Evolutionary conservation across 2,888 invertebrate species (phyloP).

Genomic region (Drosophila yooni): DNA sequence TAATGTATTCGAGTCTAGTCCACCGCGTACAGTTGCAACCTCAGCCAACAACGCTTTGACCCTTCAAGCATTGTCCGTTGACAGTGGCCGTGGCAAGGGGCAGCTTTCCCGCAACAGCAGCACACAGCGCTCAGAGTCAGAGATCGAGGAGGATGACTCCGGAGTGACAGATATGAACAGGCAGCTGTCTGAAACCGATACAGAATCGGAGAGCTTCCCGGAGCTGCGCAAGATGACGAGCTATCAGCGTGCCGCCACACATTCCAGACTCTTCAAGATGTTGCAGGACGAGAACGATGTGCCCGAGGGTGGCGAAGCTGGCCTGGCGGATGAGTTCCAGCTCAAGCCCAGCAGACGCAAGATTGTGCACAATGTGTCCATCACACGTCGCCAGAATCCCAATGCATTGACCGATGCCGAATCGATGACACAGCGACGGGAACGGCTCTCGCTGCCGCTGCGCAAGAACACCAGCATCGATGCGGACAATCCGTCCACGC

Average conservation of each 20-base stretch:
- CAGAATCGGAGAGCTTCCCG: constrained; percentile 87
- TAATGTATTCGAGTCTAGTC: constrained; percentile 79
- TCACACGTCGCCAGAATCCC: constrained; percentile 84
- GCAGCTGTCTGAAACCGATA: constrained; percentile 88
- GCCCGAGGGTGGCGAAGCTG: constrained; percentile 51
- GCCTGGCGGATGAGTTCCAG: constrained; percentile 77
- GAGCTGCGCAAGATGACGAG: constrained; percentile 87
- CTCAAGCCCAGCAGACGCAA: constrained; percentile 82
- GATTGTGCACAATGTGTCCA: constrained; percentile 85
- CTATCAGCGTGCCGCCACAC: constrained; percentile 90
- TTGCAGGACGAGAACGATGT: constrained; percentile 87
- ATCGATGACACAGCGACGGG: constrained; percentile 85
- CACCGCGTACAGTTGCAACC: constrained; percentile 26
- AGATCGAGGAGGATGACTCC: constrained; percentile 88
- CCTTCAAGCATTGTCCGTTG: constrained; percentile 77
- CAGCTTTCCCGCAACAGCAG: constrained; percentile 83
- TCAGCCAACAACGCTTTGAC: constrained; percentile 49
- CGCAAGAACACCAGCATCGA: constrained; percentile 85
- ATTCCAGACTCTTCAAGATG: constrained; percentile 89
- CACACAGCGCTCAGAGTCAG: constrained; percentile 85
- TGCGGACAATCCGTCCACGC: constrained; percentile 86
- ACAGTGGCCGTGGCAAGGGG: constrained; percentile 75
- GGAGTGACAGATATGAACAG: constrained; percentile 90
- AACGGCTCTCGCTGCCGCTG: constrained; percentile 86
- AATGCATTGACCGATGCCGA: constrained; percentile 82